A percentile compares a stretch with the other conserved stretches of the same genome.
Evolutionary conservation across 23 tunicate species (phyloP).

Genomic region (Botrylloides violaceus): DNA sequence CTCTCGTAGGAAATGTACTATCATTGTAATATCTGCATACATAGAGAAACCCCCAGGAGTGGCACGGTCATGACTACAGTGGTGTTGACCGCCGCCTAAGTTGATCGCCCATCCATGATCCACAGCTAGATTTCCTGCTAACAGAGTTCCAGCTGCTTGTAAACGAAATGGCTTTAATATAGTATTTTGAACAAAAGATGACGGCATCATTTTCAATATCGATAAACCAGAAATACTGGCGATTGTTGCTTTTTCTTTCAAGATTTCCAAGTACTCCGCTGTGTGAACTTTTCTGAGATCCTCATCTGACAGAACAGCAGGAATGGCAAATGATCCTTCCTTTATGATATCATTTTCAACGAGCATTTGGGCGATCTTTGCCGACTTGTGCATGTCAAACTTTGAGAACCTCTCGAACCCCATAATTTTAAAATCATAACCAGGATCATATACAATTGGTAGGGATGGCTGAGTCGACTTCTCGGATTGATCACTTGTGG

Average conservation of each 20-base stretch:
- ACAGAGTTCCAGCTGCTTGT: conserved; percentile 72
- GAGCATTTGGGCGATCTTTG: conserved; percentile 29
- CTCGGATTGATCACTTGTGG: background rate
- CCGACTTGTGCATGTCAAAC: conserved; percentile 77
- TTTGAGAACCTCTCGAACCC: conserved; percentile 61
- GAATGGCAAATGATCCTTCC: conserved; percentile 1
- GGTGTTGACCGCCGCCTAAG: conserved; percentile 89
- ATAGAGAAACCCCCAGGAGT: conserved; percentile 68
- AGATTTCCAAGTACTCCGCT: conserved; percentile 39
- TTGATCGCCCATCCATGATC: conserved; percentile 78
- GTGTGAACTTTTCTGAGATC: conserved; percentile 48
- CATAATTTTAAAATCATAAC: conserved; percentile 50
- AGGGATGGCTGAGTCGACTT: conserved; percentile 4
- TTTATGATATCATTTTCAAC: conserved; percentile 17
- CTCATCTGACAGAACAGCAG: conserved; percentile 39
- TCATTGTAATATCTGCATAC: conserved; percentile 45
- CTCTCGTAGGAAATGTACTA: background rate
- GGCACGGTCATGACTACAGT: conserved; percentile 40
- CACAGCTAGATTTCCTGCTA: conserved; percentile 68
- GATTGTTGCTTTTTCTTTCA: conserved; percentile 39
- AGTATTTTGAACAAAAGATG: conserved; percentile 51
- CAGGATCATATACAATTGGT: conserved; percentile 55
- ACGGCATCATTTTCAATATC: conserved; percentile 51
- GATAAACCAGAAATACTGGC: conserved; percentile 69
- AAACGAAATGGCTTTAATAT: conserved; percentile 59